phyloP scores from a whole-genome alignment of 2,888 invertebrate species.

The Aethes cnicana region DNA sequence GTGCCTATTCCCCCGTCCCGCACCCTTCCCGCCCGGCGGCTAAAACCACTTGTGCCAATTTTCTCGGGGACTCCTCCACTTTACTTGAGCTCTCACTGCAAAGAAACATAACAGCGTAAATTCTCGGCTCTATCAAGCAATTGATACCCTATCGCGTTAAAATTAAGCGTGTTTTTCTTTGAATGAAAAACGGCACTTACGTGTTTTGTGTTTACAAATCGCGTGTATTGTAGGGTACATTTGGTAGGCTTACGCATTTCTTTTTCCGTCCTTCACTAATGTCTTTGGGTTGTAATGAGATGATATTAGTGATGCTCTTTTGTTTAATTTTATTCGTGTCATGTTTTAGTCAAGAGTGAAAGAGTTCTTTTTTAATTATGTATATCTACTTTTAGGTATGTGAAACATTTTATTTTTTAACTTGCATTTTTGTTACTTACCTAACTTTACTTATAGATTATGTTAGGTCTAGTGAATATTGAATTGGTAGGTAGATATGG shows the following conservation, averaged over 20 bases:
- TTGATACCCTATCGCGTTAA: conserved; percentile 43
- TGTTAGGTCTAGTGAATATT: too few species aligned
- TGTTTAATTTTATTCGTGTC: conserved; percentile 51
- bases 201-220: conserved; percentile 36
- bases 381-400: too few species aligned
- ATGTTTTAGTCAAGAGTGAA: conserved; percentile 5
- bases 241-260: conserved; percentile 71
- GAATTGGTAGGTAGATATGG: too few species aligned
- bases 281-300: conserved; percentile 75
- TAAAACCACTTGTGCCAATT: conserved; percentile 83
- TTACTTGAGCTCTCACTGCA: conserved; percentile 70
- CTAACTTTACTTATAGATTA: too few species aligned
- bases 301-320: conserved; percentile 66
- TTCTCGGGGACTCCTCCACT: conserved; percentile 79
- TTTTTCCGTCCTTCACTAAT: conserved; percentile 72
- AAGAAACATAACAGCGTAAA: conserved; percentile 55
- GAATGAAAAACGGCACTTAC: conserved; percentile 31
- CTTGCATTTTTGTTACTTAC: too few species aligned
- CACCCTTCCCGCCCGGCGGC: conserved; percentile 59
- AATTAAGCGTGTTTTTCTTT: conserved; percentile 51
- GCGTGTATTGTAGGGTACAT: conserved; percentile 62
- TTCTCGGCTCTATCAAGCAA: conserved; percentile 47
- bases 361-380: background rate
- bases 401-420: too few species aligned
- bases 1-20: conserved; percentile 50